These are phyloP conservation scores for Spatulosminthurus flaviceps DNA, from an alignment of 2,888 invertebrate species.

Conservation along the genomic window DNA sequence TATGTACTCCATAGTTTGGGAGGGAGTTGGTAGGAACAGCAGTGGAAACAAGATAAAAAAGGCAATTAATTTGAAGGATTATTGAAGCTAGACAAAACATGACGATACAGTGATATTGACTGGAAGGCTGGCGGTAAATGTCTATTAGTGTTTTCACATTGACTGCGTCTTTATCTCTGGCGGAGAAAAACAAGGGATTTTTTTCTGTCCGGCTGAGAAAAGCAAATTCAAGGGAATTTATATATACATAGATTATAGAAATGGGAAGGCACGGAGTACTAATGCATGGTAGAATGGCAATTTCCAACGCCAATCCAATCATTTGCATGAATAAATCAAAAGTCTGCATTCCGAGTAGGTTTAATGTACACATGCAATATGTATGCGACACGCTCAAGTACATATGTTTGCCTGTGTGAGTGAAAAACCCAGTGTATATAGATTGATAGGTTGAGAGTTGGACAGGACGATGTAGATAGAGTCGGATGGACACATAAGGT, in stretches of 20 bases:
- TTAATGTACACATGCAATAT: constrained; percentile 29
- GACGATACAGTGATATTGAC: too few species aligned
- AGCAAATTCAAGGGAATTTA: too few species aligned
- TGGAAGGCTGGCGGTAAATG: too few species aligned
- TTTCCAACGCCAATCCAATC: constrained; percentile 35
- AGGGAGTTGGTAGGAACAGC: too few species aligned
- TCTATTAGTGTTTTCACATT: not conserved
- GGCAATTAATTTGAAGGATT: too few species aligned
- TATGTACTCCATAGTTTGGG: too few species aligned
- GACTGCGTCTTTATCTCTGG: not conserved
- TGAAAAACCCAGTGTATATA: not conserved
- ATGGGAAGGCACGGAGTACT: not conserved
- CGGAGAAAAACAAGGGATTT: not conserved
- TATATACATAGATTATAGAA: too few species aligned
- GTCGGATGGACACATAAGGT: not conserved
- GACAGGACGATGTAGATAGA: not conserved
- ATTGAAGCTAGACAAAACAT: too few species aligned
- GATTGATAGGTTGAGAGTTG: constrained; percentile 2
- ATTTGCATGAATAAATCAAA: constrained; percentile 44
- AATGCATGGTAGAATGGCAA: not conserved
- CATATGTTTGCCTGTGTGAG: constrained; percentile 28
- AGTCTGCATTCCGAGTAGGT: not conserved
- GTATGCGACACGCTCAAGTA: constrained; percentile 27
- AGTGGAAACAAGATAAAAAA: too few species aligned
- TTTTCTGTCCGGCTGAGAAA: not conserved